Evolutionary conservation across 2,888 invertebrate genomes (phyloP), one percentile per base, ranked within the genome.

Genomic region (Altica lythri): DNA sequence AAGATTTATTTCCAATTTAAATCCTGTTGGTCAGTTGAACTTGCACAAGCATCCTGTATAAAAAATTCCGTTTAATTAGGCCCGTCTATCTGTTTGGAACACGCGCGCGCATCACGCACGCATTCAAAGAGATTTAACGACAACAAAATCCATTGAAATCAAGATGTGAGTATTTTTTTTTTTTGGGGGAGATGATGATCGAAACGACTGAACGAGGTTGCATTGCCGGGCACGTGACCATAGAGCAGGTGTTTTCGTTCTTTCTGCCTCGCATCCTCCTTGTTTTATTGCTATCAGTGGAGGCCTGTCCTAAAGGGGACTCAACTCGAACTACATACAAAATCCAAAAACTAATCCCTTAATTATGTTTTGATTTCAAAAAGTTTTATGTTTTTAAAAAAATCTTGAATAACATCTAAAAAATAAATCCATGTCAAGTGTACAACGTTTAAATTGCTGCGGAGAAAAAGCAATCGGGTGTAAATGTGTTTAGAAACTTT

Each of bases 111-210:
- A 40, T 40, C 25, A 35, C 40, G 49, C 40, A 40, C 40, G 40
- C 49, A 49, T 49, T 49, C 49, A 49, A 49, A 49, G 40, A 49
- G 49, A 49, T 49, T 49, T 49, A 49, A 49, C 49, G 49, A 49
- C 49, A 42, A 49, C 30, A 32, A 32, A 49, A 49, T 49, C 49
- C 49, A 49, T 49, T 49, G 49, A 40, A 40, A 40, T 40, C 40
- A 40, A 40, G 40, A 40, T 40, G 40, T 22, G 40, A 49, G 49
- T 49, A 40, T 40, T 40, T 45, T 40, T 49, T 47, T 47, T 47
- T 49, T 40, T 40, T 49, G 49, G 49, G 42, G 40, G 49, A 49
- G 40, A 40, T 49, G 46, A 35, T 42, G 40, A 38, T 48, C 48
- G 29, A 48, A n/a, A 48, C 38, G 48, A 48, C 30, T 34, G 40